Conservation (phyloP, 1,140 invertebrate species). For the Euglossa dilemma region DNA sequence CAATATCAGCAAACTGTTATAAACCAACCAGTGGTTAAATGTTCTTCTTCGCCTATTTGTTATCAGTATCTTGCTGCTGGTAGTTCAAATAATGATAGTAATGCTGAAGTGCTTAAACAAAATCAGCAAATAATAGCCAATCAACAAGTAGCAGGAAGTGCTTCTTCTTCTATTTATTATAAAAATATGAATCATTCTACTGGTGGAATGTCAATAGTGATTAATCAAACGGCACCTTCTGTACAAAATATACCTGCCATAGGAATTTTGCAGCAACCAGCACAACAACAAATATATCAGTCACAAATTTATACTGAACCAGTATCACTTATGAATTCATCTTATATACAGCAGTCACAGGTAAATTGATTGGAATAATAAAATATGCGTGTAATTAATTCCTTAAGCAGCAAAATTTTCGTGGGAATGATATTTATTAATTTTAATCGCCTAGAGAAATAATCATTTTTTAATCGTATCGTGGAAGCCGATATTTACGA, state of each 20-base stretch:
- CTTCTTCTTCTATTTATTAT: background rate
- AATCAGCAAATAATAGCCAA: background rate
- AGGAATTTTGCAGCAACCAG: background rate
- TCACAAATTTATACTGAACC: background rate
- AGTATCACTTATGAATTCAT: background rate
- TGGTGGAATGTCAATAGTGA: constrained; percentile 20
- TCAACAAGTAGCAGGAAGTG: background rate
- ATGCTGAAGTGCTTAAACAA: background rate
- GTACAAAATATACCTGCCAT: background rate
- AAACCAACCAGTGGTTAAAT: background rate
- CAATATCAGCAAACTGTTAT: background rate
- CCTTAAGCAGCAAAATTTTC: background rate
- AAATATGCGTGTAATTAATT: background rate
- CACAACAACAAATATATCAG: constrained; percentile 18
- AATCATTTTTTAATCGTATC: background rate
- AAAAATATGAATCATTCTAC: background rate
- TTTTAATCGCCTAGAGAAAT: background rate
- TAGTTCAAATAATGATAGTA: background rate
- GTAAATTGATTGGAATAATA: background rate
- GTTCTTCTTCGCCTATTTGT: too few relatives aligned
- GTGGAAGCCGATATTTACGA: background rate
- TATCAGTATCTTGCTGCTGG: background rate
- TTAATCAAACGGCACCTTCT: constrained; percentile 5
- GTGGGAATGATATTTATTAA: background rate
- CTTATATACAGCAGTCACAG: constrained; percentile 2